Evolutionary conservation across 2,888 invertebrate species (phyloP).

Genomic region (Bombylius major): DNA sequence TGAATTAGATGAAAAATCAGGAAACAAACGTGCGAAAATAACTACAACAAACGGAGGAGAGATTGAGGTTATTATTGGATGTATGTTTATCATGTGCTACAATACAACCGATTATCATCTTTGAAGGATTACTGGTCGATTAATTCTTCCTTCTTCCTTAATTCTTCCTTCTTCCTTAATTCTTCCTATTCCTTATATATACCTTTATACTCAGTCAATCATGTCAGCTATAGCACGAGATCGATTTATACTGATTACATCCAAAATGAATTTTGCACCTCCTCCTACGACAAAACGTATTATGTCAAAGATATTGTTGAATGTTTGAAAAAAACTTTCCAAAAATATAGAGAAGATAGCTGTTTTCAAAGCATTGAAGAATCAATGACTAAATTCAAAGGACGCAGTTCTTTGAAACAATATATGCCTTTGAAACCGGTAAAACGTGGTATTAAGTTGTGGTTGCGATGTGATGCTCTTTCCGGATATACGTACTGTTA

Average conservation of each 20-base stretch:
- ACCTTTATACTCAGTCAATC: not conserved
- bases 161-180: no score
- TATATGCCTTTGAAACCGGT: slow-evolving; percentile 2
- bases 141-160: slow-evolving; percentile 1
- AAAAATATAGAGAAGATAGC: slow-evolving; percentile 6
- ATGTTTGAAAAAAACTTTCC: slow-evolving; percentile 8
- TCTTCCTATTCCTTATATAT: no score
- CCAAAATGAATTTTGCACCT: slow-evolving; percentile 9
- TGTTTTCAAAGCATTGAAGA: slow-evolving; percentile 5
- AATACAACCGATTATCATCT: slow-evolving; percentile 4
- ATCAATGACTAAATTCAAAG: no score
- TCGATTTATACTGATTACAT: not conserved
- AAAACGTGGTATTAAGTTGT: slow-evolving; percentile 5
- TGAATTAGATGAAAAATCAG: no score
- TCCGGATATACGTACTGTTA: not conserved
- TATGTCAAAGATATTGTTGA: slow-evolving; percentile 7
- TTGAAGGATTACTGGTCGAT: slow-evolving; percentile 1
- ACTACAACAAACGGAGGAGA: slow-evolving; percentile 8
- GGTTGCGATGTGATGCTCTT: slow-evolving; percentile 2
- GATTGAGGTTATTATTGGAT: slow-evolving; percentile 8
- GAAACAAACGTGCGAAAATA: no score
- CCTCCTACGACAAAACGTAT: slow-evolving; percentile 2
- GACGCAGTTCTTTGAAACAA: no score
- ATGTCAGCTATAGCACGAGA: no score
- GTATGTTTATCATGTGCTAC: slow-evolving; percentile 9